Evolutionary conservation across 1,140 invertebrate species (phyloP), one percentile per base, ranked within the genome.

Genomic region (Drosophila pseudoobscura): DNA sequence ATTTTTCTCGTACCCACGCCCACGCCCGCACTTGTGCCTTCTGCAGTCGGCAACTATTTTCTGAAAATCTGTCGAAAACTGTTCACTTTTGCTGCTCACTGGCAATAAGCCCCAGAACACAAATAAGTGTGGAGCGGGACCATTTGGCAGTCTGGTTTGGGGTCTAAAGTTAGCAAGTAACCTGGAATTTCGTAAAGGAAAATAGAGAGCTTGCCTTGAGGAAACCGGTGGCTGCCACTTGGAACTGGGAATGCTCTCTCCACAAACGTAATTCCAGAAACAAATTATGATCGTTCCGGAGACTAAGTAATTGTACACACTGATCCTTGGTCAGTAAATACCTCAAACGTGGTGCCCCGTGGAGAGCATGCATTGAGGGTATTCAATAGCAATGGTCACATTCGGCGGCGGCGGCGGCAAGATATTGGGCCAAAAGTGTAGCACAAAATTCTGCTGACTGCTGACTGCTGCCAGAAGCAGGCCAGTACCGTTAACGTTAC

Each of bases 51-150:
- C 76, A 83, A 83, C 79, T 75, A 83, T 78, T 82, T 78, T 72
- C 66, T 58, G 47, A 75, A 85, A 85, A 85, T 85, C 80, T 85
- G 82, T 87, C 78, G 77, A 85, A 85, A 74, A 75, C 80, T 85
- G 64, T 75, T 75, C 82, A 65, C 73, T 76, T 66, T 58, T 75
- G 47, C 56, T 75, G 47, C 35, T 46, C 68, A 31, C 50, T 68
- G 78, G 61, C 80, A 82, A 82, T 78, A 82, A 82, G 79, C 79
- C 80, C 80, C 80, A 75, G 74, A 62, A 75, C 82, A 75, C 73
- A 80, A 85, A 87, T 87, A 87, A 87, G 64, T 66, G 53, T 64
- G 49, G 56, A 52, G 43, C 53, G 47, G 56, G 39, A 64, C 80
- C 71, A 79, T 84, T 83, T 83, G 73, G 51, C 71, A 82, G 59